These are phyloP conservation scores for Clostera curtula DNA, from an alignment of 2,888 invertebrate genomes.

Conservation along the genomic window DNA sequence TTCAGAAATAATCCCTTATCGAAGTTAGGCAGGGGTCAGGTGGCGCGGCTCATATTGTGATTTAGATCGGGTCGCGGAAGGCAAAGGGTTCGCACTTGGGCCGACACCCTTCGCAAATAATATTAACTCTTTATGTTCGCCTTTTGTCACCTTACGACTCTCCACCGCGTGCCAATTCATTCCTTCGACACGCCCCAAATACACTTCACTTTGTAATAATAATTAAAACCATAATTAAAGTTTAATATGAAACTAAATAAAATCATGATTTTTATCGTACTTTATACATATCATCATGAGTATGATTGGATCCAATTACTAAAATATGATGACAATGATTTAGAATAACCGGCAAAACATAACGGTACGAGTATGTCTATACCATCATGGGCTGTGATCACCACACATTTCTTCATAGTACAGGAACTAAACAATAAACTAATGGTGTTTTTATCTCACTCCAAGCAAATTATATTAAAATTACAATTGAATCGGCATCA, in stretches of 20 bases:
- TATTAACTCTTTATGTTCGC: conserved; percentile 47
- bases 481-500: conserved; percentile 39
- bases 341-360: no score
- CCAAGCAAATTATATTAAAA: conserved; percentile 39
- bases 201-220: conserved; percentile 36
- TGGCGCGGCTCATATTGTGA: conserved; percentile 22
- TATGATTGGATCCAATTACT: no score
- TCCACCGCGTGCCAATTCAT: conserved; percentile 28
- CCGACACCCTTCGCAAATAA: conserved; percentile 36
- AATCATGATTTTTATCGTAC: no score
- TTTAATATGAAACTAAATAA: no score
- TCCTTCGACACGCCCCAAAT: conserved; percentile 43
- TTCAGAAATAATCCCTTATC: conserved; percentile 38
- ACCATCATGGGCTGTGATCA: conserved; percentile 16
- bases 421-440: conserved; percentile 26
- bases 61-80: conserved; percentile 26
- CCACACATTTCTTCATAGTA: conserved; percentile 22
- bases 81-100: conserved; percentile 23
- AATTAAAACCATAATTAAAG: conserved; percentile 3
- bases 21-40: conserved; percentile 30
- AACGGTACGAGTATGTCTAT: no score
- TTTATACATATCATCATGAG: no score
- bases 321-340: no score
- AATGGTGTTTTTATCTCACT: conserved; percentile 28
- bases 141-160: conserved; percentile 35